Conservation (phyloP, 2,888 invertebrate species). For the Cyclophora albipunctata region DNA sequence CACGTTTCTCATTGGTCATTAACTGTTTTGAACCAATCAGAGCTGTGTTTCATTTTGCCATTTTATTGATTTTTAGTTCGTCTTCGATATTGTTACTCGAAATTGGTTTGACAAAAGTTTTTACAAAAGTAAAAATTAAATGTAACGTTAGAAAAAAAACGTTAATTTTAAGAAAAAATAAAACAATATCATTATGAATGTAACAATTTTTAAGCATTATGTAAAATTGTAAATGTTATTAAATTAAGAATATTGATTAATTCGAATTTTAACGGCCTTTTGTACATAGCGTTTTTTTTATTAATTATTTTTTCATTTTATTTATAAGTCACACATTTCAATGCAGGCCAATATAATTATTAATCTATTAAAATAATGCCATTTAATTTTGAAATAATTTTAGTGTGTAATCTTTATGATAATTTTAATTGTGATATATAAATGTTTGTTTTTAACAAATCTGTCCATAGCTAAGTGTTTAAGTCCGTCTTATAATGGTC, state of each 20-base stretch:
- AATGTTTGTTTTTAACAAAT: constrained; percentile 52
- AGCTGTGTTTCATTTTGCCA: too few relatives aligned
- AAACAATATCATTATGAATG: constrained; percentile 22
- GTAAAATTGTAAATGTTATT: constrained; percentile 61
- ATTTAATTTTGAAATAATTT: constrained; percentile 24
- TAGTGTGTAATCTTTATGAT: constrained; percentile 27
- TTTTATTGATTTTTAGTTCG: too few relatives aligned
- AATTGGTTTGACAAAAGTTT: constrained; percentile 3
- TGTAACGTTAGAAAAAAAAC: constrained; percentile 7
- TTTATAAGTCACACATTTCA: constrained; percentile 27
- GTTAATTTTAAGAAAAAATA: constrained; percentile 13
- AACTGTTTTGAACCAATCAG: too few relatives aligned
- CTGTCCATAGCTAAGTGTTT: constrained; percentile 47
- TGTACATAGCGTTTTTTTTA: constrained; percentile 59
- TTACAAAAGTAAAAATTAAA: constrained; percentile 12
- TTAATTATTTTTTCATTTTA: constrained; percentile 16
- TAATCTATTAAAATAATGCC: constrained; percentile 18
- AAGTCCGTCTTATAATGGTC: constrained; percentile 25
- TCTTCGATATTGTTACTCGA: too few relatives aligned
- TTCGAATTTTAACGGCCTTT: constrained; percentile 46
- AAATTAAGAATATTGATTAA: constrained; percentile 37
- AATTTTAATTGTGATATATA: constrained; percentile 45
- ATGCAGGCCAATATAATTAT: constrained; percentile 17
- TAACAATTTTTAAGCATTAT: constrained; percentile 24
- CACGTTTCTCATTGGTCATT: too few relatives aligned